Percentiles rank a stretch among this genome's conserved stretches.
phyloP scores from a whole-genome alignment of 1,140 invertebrate genomes.

The Drosophila arizonae region DNA sequence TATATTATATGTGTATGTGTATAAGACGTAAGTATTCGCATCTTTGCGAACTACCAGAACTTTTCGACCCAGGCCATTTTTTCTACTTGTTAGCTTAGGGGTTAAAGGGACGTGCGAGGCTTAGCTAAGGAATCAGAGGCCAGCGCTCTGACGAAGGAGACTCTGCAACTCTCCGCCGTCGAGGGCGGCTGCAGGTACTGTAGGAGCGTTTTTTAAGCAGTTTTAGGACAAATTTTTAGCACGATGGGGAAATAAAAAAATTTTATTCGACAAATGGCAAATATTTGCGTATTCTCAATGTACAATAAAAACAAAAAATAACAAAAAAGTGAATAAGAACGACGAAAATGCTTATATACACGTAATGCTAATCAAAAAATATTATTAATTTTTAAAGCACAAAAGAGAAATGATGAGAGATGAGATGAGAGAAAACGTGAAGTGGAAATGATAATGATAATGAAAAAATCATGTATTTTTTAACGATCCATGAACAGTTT shows the following conservation, averaged over 20 bases:
- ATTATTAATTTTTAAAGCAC: background rate
- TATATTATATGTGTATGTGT: conserved; percentile 4
- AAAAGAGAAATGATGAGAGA: background rate
- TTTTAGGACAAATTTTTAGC: conserved; percentile 19
- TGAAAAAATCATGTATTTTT: conserved; percentile 21
- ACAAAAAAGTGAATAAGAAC: background rate
- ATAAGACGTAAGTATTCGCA: background rate
- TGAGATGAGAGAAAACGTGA: background rate
- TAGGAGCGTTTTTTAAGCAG: conserved; percentile 18
- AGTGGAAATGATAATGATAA: background rate
- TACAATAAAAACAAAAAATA: background rate
- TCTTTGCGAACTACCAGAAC: conserved; percentile 11
- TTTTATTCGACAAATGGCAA: background rate
- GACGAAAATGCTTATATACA: conserved; percentile 5
- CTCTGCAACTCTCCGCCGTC: background rate
- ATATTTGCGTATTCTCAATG: conserved; percentile 20
- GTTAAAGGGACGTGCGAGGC: background rate
- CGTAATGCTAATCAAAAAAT: conserved; percentile 8
- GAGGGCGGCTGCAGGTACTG: conserved; percentile 5
- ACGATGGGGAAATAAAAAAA: conserved; percentile 16
- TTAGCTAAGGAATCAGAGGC: background rate
- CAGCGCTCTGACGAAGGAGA: background rate
- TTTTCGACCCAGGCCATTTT: conserved; percentile 18
- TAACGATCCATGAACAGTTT: conserved; percentile 16
- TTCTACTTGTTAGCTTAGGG: conserved; percentile 18